Evolutionary conservation across 2,888 invertebrate genomes (phyloP), one percentile per base, ranked within the genome.

Genomic region (Poecilobothrus nobilitatus): DNA sequence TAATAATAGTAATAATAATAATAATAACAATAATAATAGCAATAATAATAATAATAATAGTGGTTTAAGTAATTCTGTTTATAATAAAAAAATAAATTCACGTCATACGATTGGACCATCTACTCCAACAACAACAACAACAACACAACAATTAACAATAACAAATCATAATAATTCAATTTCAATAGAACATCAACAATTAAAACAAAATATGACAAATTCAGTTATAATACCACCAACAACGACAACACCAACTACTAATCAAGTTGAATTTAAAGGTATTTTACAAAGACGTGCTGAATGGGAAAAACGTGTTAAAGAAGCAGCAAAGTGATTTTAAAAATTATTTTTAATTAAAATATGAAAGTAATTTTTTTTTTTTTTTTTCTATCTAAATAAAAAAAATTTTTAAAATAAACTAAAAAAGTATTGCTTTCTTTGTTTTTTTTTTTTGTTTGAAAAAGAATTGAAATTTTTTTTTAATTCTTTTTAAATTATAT

Each of bases 271-370:
- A 69, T 88, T 89, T 75, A 90, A 90, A 76, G 88, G 90, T 71
- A 90, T 91, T 72, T 86, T 89, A 77, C 90, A 90, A 76, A 85
- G 90, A 76, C 85, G 88, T 69, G 90, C 90, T 8, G 89, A 91
- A 77, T 91, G 91, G 91, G 91, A 91, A 79, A 86, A 89, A 74
- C 83, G 91, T 73, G 89, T 90, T 61, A 89, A 90, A 80, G 88
- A 89, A 80, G 89, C 81, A 69, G 76, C 80, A 61, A 81, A 81
- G 68, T 81, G 76, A 74, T 63, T 63, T 12, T 63, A 22, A 21
- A 63, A 22, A n/a, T n/a, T n/a, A n/a, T n/a, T n/a, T n/a, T n/a
- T n/a, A n/a, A n/a, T n/a, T n/a, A n/a, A n/a, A n/a, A n/a, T n/a
- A n/a, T n/a, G n/a, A 62, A 18, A 20, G 15, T 7, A 62, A 18